These are phyloP conservation scores for Xylocopa sonorina DNA, from an alignment of 1,140 invertebrate species.

Conservation along the genomic window DNA sequence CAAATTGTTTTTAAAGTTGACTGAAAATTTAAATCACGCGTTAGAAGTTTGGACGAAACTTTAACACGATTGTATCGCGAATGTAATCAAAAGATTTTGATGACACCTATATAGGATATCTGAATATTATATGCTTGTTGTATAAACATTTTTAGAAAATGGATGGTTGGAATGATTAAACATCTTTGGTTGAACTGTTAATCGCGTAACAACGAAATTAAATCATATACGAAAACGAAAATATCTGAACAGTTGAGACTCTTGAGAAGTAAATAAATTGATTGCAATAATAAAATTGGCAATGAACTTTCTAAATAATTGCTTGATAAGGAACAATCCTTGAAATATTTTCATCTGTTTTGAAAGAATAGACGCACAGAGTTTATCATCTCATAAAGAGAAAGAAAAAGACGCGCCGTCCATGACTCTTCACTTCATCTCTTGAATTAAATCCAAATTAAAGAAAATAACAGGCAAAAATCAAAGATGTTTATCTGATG, in stretches of 20 bases:
- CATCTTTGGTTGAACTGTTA: slow-evolving; percentile 6
- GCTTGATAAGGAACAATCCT: too few relatives aligned
- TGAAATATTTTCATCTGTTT: too few relatives aligned
- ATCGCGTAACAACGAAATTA: too few relatives aligned
- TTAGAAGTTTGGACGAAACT: not conserved
- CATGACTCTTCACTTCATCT: too few relatives aligned
- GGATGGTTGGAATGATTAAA: not conserved
- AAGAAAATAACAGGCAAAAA: not conserved
- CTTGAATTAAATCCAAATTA: not conserved
- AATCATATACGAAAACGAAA: too few relatives aligned
- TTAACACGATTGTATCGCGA: not conserved
- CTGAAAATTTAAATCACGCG: not conserved
- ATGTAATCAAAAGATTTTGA: not conserved
- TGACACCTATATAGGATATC: not conserved
- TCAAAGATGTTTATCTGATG: not conserved
- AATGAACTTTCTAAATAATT: too few relatives aligned
- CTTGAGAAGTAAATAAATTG: too few relatives aligned
- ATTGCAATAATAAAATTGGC: too few relatives aligned
- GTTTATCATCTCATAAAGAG: too few relatives aligned
- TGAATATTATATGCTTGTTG: not conserved
- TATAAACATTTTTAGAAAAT: not conserved
- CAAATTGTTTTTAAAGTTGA: not conserved
- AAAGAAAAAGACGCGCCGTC: too few relatives aligned
- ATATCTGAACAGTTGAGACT: too few relatives aligned
- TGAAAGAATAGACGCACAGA: too few relatives aligned